Conservation (phyloP, 2,113 vertebrate genomes). For the Leptocoma aspasia region DNA sequence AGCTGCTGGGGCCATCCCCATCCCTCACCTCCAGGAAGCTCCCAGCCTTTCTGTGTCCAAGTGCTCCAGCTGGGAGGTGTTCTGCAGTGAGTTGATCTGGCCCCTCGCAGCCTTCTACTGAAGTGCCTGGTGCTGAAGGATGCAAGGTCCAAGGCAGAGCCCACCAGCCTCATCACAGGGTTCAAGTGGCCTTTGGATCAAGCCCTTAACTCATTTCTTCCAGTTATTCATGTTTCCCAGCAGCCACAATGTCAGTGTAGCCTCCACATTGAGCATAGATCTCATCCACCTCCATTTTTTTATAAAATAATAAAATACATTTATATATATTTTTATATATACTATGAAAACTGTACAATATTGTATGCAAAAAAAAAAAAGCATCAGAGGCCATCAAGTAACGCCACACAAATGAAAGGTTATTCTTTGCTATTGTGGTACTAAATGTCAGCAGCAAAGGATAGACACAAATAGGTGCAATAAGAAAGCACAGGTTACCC, state of each 20-base stretch:
- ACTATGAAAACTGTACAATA: conserved; percentile 51
- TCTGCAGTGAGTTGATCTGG: background rate
- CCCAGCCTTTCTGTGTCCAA: background rate
- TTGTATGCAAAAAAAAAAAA: background rate
- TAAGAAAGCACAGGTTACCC: conserved; percentile 1
- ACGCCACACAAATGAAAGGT: background rate
- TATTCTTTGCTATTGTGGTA: background rate
- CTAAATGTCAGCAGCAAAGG: background rate
- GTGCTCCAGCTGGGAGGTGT: background rate
- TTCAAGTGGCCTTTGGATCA: background rate
- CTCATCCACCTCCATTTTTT: background rate
- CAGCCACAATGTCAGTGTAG: background rate
- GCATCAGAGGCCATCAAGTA: background rate
- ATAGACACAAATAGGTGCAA: background rate
- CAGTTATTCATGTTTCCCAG: background rate
- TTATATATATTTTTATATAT: conserved; percentile 39
- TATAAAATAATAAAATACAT: conserved; percentile 58
- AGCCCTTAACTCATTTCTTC: background rate
- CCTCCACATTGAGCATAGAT: background rate
- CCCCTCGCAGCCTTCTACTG: background rate
- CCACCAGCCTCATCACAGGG: background rate
- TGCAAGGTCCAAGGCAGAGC: background rate
- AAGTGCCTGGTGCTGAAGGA: background rate
- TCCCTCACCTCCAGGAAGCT: background rate
- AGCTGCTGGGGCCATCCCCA: fast-evolving